Evolutionary conservation across 2,797 vertebrate genomes (phyloP).

Genomic region (Lemur catta): DNA sequence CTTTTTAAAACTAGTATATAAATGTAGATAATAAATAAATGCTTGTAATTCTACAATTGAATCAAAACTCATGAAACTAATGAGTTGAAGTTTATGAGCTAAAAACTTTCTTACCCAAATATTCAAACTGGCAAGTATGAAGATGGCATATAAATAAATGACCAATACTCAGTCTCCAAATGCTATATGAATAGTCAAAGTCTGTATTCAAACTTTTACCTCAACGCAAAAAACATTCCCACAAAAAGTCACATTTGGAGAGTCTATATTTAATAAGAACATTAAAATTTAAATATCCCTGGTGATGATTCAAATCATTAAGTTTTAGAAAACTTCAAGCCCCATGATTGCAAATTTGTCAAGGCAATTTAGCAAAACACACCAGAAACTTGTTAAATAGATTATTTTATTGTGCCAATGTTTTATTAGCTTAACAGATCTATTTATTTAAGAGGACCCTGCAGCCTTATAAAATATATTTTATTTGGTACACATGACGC

Average conservation of each 20-base stretch:
- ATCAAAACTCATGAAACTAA: neutral
- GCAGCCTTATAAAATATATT: slow-evolving; percentile 40
- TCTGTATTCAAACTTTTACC: neutral
- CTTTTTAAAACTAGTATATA: neutral
- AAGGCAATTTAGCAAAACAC: slow-evolving; percentile 50
- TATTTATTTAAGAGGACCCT: slow-evolving; percentile 53
- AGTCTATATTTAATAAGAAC: slow-evolving; percentile 50
- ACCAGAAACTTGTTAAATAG: slow-evolving; percentile 56
- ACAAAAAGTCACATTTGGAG: slow-evolving; percentile 53
- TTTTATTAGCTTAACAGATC: slow-evolving; percentile 66
- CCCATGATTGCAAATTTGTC: slow-evolving; percentile 47
- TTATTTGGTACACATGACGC: slow-evolving; percentile 26
- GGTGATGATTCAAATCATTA: slow-evolving; percentile 57
- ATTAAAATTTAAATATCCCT: slow-evolving; percentile 52
- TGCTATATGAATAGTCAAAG: neutral
- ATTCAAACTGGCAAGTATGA: neutral
- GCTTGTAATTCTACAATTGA: neutral
- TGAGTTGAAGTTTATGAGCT: neutral
- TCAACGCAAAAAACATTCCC: neutral
- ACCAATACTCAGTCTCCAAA: neutral
- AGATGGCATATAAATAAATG: neutral
- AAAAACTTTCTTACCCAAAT: neutral
- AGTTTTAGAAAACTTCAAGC: slow-evolving; percentile 32
- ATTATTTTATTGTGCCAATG: slow-evolving; percentile 55
- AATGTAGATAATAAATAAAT: neutral